Conservation (phyloP, 2,113 vertebrate genomes). For the Microtus oregoni region DNA sequence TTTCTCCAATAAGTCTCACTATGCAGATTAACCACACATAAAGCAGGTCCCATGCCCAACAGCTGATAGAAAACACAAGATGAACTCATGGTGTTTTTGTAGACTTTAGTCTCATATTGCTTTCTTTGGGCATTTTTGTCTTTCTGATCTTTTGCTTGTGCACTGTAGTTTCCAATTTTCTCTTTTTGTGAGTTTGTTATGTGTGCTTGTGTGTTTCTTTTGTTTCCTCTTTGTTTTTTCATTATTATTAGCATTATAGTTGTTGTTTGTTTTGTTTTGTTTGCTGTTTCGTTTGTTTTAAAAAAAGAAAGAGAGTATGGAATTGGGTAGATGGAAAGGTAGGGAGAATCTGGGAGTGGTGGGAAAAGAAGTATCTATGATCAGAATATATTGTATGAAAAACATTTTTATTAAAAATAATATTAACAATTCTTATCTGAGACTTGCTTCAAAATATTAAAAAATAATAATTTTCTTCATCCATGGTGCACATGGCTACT, state of each 20-base stretch:
- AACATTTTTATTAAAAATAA: background rate
- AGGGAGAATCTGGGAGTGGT: background rate
- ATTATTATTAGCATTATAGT: background rate
- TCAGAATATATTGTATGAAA: background rate
- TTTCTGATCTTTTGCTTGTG: background rate
- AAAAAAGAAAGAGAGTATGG: background rate
- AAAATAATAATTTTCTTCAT: background rate
- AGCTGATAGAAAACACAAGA: background rate
- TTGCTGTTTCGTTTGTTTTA: background rate
- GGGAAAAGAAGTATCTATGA: background rate
- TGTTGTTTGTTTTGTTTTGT: background rate
- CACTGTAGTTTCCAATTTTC: background rate
- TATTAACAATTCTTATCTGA: background rate
- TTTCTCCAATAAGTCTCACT: background rate
- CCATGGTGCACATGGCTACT: no score
- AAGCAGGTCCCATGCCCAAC: background rate
- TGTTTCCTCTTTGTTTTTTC: background rate
- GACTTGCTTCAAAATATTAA: background rate
- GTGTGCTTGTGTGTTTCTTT: background rate
- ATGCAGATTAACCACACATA: background rate
- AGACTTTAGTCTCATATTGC: background rate
- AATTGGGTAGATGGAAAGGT: background rate
- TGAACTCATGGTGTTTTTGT: background rate
- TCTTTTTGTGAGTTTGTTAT: background rate
- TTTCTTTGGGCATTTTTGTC: background rate